Percentiles rank a stretch among this genome's conserved stretches.
These are phyloP conservation scores for Clarias pachynema DNA, from an alignment of 2,797 vertebrate species.

Conservation along the genomic window DNA sequence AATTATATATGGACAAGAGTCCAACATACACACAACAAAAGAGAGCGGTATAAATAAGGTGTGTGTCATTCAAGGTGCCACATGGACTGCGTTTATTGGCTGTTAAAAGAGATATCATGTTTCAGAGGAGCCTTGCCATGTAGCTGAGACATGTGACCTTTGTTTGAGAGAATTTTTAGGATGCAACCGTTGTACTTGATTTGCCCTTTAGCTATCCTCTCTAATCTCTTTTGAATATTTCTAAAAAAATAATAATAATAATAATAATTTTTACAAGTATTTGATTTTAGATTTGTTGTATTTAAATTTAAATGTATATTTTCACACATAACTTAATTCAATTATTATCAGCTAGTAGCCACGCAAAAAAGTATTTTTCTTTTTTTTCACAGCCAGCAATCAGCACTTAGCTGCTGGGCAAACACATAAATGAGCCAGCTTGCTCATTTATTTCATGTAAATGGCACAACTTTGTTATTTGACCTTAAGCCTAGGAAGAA, in stretches of 20 bases:
- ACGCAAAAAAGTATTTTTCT: conserved; percentile 8
- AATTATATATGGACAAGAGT: conserved; percentile 36
- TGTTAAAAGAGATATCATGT: conserved; percentile 24
- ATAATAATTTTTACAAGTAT: conserved; percentile 5
- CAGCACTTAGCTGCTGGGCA: conserved; percentile 30
- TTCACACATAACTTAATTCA: neutral
- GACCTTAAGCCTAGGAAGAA: conserved; percentile 26
- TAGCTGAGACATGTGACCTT: conserved; percentile 7
- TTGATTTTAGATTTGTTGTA: neutral
- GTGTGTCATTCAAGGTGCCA: conserved; percentile 3
- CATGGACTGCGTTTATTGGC: conserved; percentile 13
- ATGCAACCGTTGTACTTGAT: neutral
- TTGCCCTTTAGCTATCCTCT: neutral
- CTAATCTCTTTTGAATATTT: neutral
- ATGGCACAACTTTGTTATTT: conserved; percentile 27
- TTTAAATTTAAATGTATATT: neutral
- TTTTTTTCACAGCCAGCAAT: conserved; percentile 6
- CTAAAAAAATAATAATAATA: too few relatives aligned
- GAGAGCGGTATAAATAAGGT: conserved; percentile 14
- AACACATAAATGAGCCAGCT: conserved; percentile 26
- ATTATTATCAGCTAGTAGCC: conserved; percentile 5
- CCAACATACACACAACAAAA: conserved; percentile 37
- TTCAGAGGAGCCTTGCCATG: neutral
- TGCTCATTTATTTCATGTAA: conserved; percentile 32
- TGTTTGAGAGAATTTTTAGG: conserved; percentile 5